Evolutionary conservation across 2,888 invertebrate species (phyloP).

Genomic region (Ectobius pallidus): DNA sequence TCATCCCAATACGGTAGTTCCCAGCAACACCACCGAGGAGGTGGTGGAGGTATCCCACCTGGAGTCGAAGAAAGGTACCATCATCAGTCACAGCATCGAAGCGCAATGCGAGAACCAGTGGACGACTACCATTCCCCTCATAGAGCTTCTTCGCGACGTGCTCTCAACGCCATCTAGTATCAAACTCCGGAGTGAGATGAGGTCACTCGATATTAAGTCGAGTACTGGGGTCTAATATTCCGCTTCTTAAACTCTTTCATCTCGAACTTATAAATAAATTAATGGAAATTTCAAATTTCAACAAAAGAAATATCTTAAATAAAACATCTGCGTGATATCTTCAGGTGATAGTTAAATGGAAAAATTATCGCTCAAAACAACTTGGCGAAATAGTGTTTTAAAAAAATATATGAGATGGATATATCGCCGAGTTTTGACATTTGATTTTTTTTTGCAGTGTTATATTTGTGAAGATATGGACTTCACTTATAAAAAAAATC

Average conservation of each 20-base stretch:
- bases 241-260: background rate
- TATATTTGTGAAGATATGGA: conserved; percentile 22
- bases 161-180: conserved; percentile 75
- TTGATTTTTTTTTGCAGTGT: conserved; percentile 7
- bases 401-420: background rate
- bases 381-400: conserved; percentile 20
- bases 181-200: conserved; percentile 29
- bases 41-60: conserved; percentile 36
- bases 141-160: conserved; percentile 67
- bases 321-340: conserved; percentile 2
- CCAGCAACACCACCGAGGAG: conserved; percentile 50
- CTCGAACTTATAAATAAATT: background rate
- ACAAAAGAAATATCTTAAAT: background rate
- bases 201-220: background rate
- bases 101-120: conserved; percentile 56
- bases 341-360: background rate
- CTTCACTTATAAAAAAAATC: conserved; percentile 2
- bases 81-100: conserved; percentile 51
- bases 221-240: background rate
- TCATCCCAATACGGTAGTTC: conserved; percentile 51
- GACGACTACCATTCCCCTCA: conserved; percentile 57
- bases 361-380: conserved; percentile 20
- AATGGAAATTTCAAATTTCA: background rate
- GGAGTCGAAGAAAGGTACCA: conserved; percentile 43
- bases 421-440: conserved; percentile 11